A percentile compares a stretch with the other conserved stretches of the same genome.
phyloP scores from a whole-genome alignment of 2,888 invertebrate species.

The Polyommatus iphigenia region DNA sequence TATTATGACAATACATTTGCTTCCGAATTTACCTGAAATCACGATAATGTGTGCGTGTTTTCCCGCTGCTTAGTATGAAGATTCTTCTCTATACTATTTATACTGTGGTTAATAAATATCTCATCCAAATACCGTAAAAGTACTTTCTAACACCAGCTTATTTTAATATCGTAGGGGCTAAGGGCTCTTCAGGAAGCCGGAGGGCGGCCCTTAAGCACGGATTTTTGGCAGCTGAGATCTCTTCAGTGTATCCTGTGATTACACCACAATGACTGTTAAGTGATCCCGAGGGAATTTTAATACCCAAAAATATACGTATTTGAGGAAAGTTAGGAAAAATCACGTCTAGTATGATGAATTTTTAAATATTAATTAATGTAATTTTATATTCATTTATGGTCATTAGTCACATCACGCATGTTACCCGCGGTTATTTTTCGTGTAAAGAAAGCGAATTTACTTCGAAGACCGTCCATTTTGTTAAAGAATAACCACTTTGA shows the following conservation, averaged over 20 bases:
- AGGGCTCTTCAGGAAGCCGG: conserved; percentile 39
- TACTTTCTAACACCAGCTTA: conserved; percentile 37
- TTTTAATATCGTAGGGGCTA: conserved; percentile 37
- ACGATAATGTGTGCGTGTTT: too few relatives aligned
- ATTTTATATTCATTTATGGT: too few relatives aligned
- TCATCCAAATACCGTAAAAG: background rate
- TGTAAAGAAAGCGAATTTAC: too few relatives aligned
- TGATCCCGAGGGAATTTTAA: conserved; percentile 37
- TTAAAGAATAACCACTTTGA: background rate
- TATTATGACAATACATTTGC: too few relatives aligned
- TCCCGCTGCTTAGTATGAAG: too few relatives aligned
- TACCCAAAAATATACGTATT: background rate
- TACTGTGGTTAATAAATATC: background rate
- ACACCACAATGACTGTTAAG: conserved; percentile 33
- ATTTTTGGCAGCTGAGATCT: conserved; percentile 48
- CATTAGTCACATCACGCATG: too few relatives aligned
- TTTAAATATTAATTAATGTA: too few relatives aligned
- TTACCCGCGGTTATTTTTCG: too few relatives aligned
- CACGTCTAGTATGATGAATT: background rate
- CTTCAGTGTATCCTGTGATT: conserved; percentile 38
- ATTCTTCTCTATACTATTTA: too few relatives aligned
- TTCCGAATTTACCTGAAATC: too few relatives aligned
- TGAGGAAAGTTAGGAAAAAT: background rate
- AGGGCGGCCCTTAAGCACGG: conserved; percentile 56
- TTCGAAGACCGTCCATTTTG: too few relatives aligned